Evolutionary conservation across 1,140 invertebrate species (phyloP), one percentile per base, ranked within the genome.

Genomic region (Halesus radiatus): DNA sequence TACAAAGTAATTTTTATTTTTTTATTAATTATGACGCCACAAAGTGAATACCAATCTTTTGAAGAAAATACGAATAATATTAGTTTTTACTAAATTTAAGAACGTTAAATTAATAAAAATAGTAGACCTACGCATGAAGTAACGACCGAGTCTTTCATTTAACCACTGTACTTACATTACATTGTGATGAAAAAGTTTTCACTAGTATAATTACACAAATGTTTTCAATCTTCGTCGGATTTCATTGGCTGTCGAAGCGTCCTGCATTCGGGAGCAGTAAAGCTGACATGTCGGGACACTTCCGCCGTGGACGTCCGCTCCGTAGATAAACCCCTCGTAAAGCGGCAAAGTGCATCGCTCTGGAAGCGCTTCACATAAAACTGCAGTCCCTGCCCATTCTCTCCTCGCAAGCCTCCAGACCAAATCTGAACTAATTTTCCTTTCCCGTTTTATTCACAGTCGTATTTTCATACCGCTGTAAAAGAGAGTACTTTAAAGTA

Each of bases 301-400:
- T 29, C 62, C 62, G 76, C 76, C 26, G 74, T 68, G 60, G 76
- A 23, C 37, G 45, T 77, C 76, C 60, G 54, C 53, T 77, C 10
- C 15, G 32, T 8, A 82, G 81, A 80, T 82, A 80, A 82, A 79
- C 70, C 50, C 66, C 18, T 62, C 78, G 70, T 82, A 82, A 82
- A 78, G 64, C 53, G 68, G 74, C 58, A 82, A 77, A 77, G 78
- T 80, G 81, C 80, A 81, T 70, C 72, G 76, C 18, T 79, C 18
- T 26, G 60, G 75, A 80, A 80, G 26, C 64, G 81, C 50, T 80
- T 80, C 74, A 20, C 73, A 82, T 82, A 82, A 82, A 82, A 80
- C 70, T 77, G 74, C 79, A 68, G 37, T 8, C 5, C 13, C n/a
- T n/a, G n/a, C n/a, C 37, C 37, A 45, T 45, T 74, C 76, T 74